These are phyloP conservation scores for Aegithalos caudatus DNA, from an alignment of 2,113 vertebrate species.

Conservation along the genomic window DNA sequence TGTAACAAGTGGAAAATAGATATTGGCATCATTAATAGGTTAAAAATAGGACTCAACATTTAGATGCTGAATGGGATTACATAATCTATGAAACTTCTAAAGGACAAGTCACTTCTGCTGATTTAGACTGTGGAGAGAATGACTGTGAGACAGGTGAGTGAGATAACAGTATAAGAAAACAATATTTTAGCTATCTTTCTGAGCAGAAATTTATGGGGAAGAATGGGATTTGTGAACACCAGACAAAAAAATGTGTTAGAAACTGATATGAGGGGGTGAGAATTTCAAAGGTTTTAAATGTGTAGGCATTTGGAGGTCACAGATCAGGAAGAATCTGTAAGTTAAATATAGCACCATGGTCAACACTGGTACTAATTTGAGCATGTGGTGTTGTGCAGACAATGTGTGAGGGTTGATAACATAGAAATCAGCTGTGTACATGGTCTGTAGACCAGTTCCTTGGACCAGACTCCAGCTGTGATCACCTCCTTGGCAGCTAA, in stretches of 20 bases:
- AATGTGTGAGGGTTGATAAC: not conserved
- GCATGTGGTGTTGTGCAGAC: not conserved
- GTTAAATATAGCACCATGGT: not conserved
- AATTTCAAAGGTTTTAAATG: not conserved
- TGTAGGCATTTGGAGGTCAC: not conserved
- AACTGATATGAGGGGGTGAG: not conserved
- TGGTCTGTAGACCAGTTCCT: not conserved
- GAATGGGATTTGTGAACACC: not conserved
- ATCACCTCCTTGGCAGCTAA: not conserved
- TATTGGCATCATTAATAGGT: not conserved
- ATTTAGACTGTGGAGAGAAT: not conserved
- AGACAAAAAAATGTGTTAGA: not conserved
- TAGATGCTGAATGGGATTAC: not conserved
- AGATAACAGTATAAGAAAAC: not conserved
- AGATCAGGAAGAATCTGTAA: not conserved
- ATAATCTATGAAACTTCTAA: not conserved
- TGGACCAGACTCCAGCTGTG: not conserved
- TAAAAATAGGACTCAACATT: conserved; percentile 26
- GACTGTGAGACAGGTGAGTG: not conserved
- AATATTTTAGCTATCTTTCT: not conserved
- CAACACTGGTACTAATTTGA: not conserved
- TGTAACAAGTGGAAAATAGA: conserved; percentile 44
- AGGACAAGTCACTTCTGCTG: not conserved
- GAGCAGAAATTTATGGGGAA: not conserved
- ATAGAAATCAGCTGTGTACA: not conserved